Base-by-base conservation (phyloP, 2,797 vertebrate species). In the Odontamblyopus rebecca region DNA sequence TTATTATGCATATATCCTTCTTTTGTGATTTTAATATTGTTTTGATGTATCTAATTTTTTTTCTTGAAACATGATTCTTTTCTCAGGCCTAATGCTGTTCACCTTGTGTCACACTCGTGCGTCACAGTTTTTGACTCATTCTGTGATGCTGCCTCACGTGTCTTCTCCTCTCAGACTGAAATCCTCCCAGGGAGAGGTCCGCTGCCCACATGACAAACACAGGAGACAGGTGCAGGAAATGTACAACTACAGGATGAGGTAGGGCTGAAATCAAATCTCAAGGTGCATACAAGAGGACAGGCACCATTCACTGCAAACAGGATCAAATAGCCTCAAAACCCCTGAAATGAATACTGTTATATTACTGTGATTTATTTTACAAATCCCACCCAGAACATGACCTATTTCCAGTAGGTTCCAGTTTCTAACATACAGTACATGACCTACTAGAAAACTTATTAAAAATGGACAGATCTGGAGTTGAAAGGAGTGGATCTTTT, bases 231-330 rank as follows among this genome's bases (percentile, higher is more conserved):
- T 83, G 71, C 62, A 69, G 67, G 18, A 53, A 75, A 77, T 76
- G 74, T 81, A 27, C 71, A 64, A 71, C 66, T n/a, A 48, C 27
- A 68, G 50, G 77, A 81, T 88, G 85, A 85, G 78, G 77, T 77
- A 77, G 74, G 38, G 32, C 75, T 91, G 89, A 89, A 91, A 92
- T 89, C 72, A 87, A 85, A 92, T 88, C 86, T 85, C 76, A 81
- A 81, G 35, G 15, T 7, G 48, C 73, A 69, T 56, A 69, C 70
- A 76, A 71, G 60, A 26, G 75, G 64, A 86, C 66, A 70, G 67
- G 62, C 69, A 61, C 41, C 66, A 79, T 82, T 85, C 67, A 84
- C 66, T 67, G 64, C 56, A 82, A 75, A 79, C 61, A n/a, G 80
- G 89, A 91, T 92, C 86, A 75, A 72, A 80, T 92, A 84, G 74